Conservation (phyloP, 2,797 vertebrate genomes). For the Cyprinella venusta region DNA sequence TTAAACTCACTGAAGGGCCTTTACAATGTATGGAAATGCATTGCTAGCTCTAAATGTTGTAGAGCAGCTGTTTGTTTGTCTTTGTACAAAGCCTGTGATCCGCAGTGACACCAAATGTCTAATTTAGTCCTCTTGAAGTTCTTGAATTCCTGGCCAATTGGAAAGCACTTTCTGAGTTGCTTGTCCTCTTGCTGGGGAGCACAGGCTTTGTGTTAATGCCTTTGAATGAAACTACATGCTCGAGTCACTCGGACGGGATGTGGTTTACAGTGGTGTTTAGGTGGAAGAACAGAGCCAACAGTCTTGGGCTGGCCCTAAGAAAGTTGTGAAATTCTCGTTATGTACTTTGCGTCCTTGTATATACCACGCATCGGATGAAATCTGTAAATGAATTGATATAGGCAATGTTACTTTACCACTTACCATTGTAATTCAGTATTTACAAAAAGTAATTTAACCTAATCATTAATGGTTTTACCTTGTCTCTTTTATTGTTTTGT, state of each 20-base stretch:
- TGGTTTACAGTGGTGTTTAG: constrained; percentile 27
- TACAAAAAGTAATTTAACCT: constrained; percentile 63
- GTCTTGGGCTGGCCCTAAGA: constrained; percentile 93
- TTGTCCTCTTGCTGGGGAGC: constrained; percentile 17
- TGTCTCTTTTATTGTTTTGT: constrained; percentile 72
- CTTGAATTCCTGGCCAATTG: not conserved
- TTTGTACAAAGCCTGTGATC: constrained; percentile 5
- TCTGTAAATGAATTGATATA: constrained; percentile 61
- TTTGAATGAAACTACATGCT: constrained; percentile 25
- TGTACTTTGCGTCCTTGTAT: constrained; percentile 77
- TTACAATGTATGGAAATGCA: not conserved
- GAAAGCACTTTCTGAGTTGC: constrained; percentile 16
- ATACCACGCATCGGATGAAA: constrained; percentile 58
- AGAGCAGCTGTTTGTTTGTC: not conserved
- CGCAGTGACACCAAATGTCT: not conserved
- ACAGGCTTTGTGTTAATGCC: constrained; percentile 5
- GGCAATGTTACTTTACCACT: constrained; percentile 43
- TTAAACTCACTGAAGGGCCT: constrained; percentile 3
- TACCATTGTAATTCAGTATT: constrained; percentile 39
- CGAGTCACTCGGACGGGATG: not conserved
- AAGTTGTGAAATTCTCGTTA: constrained; percentile 73
- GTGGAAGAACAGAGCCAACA: constrained; percentile 69
- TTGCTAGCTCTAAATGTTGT: constrained; percentile 6
- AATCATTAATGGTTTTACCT: constrained; percentile 69
- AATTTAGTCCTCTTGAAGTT: not conserved